These are phyloP conservation scores for Augiades crinisus DNA, from an alignment of 2,888 invertebrate species.

Conservation along the genomic window DNA sequence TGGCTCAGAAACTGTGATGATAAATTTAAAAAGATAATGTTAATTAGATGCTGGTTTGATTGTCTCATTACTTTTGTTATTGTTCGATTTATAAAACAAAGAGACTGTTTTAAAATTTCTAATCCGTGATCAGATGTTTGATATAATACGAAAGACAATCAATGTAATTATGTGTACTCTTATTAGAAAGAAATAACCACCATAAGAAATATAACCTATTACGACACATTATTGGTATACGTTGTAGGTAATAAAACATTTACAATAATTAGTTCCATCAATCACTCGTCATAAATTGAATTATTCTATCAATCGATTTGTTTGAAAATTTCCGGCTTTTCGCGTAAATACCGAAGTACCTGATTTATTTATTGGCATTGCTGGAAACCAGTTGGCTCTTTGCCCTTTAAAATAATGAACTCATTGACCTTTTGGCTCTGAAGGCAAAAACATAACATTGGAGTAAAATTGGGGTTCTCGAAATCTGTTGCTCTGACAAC, in stretches of 20 bases:
- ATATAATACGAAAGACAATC: no score
- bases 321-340: slow-evolving; percentile 7
- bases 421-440: background rate
- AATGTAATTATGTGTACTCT: no score
- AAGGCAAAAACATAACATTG: slow-evolving; percentile 13
- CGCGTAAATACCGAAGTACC: background rate
- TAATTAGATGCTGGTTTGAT: background rate
- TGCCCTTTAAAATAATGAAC: slow-evolving; percentile 9
- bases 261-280: background rate
- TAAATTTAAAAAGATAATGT: slow-evolving; percentile 7
- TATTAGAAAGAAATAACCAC: no score
- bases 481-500: slow-evolving; percentile 47
- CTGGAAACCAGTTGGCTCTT: background rate
- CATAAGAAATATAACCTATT: no score
- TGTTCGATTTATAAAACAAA: no score
- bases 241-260: background rate
- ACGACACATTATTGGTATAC: background rate
- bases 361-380: slow-evolving; percentile 3
- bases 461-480: slow-evolving; percentile 5
- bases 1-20: slow-evolving; percentile 5
- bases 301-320: slow-evolving; percentile 17
- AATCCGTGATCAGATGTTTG: no score
- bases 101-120: no score
- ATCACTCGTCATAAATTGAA: slow-evolving; percentile 3
- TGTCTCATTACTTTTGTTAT: background rate